phyloP scores from a whole-genome alignment of 1,140 invertebrate genomes.

The Euglossa dilemma region DNA sequence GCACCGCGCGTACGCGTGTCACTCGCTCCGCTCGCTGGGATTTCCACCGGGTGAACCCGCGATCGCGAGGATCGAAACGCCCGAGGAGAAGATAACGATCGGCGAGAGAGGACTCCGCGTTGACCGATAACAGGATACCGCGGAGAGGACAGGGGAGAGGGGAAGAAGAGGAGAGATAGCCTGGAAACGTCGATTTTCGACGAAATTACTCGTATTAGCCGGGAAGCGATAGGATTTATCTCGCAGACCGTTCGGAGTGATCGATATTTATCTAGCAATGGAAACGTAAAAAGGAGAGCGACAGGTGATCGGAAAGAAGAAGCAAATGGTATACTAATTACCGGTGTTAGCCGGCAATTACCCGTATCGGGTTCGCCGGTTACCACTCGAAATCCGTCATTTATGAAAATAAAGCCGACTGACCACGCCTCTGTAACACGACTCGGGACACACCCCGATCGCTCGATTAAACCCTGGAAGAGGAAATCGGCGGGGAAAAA shows the following conservation, averaged over 20 bases:
- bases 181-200: neutral
- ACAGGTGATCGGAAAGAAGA: neutral
- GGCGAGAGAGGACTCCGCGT: too few species aligned
- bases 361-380: neutral
- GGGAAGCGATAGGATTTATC: too few species aligned
- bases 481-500: neutral
- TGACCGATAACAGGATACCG: too few species aligned
- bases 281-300: neutral
- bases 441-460: neutral
- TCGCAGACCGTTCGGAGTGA: neutral
- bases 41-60: too few species aligned
- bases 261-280: neutral
- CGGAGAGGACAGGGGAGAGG: too few species aligned
- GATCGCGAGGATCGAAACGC: too few species aligned
- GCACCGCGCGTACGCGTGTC: neutral
- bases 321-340: slow-evolving; percentile 12
- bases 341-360: neutral
- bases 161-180: neutral
- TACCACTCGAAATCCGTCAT: neutral
- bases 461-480: neutral
- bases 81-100: neutral
- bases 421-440: neutral
- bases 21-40: neutral
- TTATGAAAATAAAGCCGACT: slow-evolving; percentile 11
- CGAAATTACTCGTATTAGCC: neutral